Evolutionary conservation across 2,797 vertebrate species (phyloP), one percentile per base, ranked within the genome.

Genomic region (Pampus argenteus): DNA sequence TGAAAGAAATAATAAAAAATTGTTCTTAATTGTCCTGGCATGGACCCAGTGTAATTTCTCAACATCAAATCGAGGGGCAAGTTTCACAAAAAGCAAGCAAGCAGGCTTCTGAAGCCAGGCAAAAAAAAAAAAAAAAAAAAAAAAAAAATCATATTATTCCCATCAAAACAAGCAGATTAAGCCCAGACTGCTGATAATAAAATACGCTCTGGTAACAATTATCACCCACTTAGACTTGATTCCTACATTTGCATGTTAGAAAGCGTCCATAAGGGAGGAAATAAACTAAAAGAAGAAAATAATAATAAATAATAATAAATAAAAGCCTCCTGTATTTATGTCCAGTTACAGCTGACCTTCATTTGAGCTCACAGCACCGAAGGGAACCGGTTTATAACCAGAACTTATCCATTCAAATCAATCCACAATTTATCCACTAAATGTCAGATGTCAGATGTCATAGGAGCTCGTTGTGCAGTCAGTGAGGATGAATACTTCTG

Each of bases 171-270:
- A 74, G 82, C 73, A 67, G 69, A 82, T 81, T 61, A 66, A 84
- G 84, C 82, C 87, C 87, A 90, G 86, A 87, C 86, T 91, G 84
- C 86, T 90, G 88, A 89, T 89, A 88, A 89, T 87, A 90, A 90
- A 88, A 91, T 71, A 63, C 23, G 40, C 74, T 91, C 91, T 91
- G 90, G 86, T 80, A 89, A 87, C 89, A 92, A 91, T 92, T 90
- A 92, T 89, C 89, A 91, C 89, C 81, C 89, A 88, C 88, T 90
- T 87, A 90, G 80, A 79, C 81, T 81, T 44, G 79, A 90, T 88
- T 90, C 82, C 81, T 73, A 79, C 84, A 81, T 90, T 89, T 88
- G 85, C 88, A 83, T 81, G 83, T 72, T 88, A 82, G 88, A 90
- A 88, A 68, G 83, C 66, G 55, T 69, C 59, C 69, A 79, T 52